These are phyloP conservation scores for Eustalomyia histrio DNA, from an alignment of 2,888 invertebrate genomes.

Conservation along the genomic window DNA sequence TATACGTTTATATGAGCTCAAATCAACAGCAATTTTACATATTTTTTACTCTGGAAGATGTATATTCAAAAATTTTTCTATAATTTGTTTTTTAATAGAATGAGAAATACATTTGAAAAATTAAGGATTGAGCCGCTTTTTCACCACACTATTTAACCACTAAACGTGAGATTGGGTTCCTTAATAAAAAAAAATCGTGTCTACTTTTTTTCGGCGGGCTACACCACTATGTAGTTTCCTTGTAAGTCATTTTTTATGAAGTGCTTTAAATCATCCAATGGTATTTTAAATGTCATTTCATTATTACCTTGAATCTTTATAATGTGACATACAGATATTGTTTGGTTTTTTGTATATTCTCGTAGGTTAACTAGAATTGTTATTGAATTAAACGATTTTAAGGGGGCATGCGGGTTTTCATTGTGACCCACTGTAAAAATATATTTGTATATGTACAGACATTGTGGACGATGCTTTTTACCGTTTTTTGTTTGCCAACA, in stretches of 20 bases:
- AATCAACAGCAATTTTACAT: no score
- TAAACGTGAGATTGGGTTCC: no score
- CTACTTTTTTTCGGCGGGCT: no score
- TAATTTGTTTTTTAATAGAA: no score
- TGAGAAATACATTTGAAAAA: no score
- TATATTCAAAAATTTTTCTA: no score
- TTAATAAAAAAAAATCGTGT: no score
- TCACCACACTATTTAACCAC: no score
- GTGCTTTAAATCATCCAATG: slow-evolving; percentile 40
- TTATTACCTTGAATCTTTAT: slow-evolving; percentile 28
- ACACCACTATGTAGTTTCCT: no score
- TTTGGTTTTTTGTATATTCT: background rate
- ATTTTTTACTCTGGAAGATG: no score
- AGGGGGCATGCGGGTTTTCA: background rate
- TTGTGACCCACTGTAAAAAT: slow-evolving; percentile 1
- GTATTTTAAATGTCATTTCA: slow-evolving; percentile 47
- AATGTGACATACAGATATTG: slow-evolving; percentile 19
- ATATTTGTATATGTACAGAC: background rate
- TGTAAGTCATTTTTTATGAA: slow-evolving; percentile 29
- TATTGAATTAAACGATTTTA: slow-evolving; percentile 3
- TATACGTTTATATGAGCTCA: no score
- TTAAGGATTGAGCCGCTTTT: no score
- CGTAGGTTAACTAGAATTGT: slow-evolving; percentile 11
- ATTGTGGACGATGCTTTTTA: slow-evolving; percentile 9
- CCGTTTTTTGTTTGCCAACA: slow-evolving; percentile 19